phyloP scores from a whole-genome alignment of 2,888 invertebrate genomes.

The Morpho helenor region DNA sequence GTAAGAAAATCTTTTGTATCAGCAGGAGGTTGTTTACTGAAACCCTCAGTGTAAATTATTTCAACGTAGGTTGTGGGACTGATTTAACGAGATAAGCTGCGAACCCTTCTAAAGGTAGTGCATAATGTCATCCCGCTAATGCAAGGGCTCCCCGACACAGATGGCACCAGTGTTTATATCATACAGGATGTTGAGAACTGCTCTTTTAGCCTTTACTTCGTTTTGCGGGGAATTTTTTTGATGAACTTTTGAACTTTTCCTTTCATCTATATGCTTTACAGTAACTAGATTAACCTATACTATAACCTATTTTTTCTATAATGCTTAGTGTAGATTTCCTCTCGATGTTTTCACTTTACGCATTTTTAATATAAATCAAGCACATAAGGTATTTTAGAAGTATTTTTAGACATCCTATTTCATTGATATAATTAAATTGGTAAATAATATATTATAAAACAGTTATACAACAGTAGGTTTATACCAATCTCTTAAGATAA shows the following conservation, averaged over 20 bases:
- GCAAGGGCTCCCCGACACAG: slow-evolving; percentile 70
- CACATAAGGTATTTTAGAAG: too few relatives aligned
- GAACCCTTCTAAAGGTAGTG: slow-evolving; percentile 66
- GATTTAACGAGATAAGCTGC: slow-evolving; percentile 71
- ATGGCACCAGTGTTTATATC: slow-evolving; percentile 75
- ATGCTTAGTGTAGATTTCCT: too few relatives aligned
- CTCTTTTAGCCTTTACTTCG: slow-evolving; percentile 19
- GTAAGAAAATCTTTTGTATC: slow-evolving; percentile 44
- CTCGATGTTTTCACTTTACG: too few relatives aligned
- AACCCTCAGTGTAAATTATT: slow-evolving; percentile 54
- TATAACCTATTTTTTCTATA: too few relatives aligned
- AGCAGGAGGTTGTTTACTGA: slow-evolving; percentile 51
- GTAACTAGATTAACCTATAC: too few relatives aligned
- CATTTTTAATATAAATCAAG: too few relatives aligned
- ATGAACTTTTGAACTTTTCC: slow-evolving; percentile 2
- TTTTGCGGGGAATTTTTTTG: slow-evolving; percentile 4
- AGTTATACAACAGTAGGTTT: too few relatives aligned
- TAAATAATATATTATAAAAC: too few relatives aligned
- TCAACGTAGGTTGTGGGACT: slow-evolving; percentile 43
- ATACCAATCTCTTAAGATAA: too few relatives aligned
- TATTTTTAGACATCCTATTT: too few relatives aligned
- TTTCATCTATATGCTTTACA: not conserved
- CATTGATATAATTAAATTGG: too few relatives aligned
- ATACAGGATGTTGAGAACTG: slow-evolving; percentile 39
- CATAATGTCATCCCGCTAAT: slow-evolving; percentile 77